A percentile compares a stretch with the other conserved stretches of the same genome.
Conservation (phyloP, 1,140 invertebrate genomes). For the Battus philenor region DNA sequence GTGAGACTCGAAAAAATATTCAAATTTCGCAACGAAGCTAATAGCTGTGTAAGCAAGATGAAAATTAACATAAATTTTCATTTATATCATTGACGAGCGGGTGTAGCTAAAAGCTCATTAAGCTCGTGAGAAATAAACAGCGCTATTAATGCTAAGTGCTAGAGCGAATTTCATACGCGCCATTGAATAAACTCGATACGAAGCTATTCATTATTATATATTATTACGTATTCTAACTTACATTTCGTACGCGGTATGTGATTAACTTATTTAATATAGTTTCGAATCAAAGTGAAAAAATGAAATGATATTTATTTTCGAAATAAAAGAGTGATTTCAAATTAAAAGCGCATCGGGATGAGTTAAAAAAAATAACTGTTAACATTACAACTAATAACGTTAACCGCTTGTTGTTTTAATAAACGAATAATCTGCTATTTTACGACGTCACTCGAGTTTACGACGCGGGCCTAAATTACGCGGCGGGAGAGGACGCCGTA, state of each 20-base stretch:
- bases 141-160: slow-evolving; percentile 4
- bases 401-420: slow-evolving; percentile 2
- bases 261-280: too few species aligned
- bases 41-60: slow-evolving; percentile 18
- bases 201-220: too few species aligned
- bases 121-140: slow-evolving; percentile 14
- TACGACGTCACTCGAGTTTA: slow-evolving; percentile 5
- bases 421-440: background rate
- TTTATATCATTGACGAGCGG: slow-evolving; percentile 17
- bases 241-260: too few species aligned
- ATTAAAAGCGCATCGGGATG: too few species aligned
- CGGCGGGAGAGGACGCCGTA: slow-evolving; percentile 39
- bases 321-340: too few species aligned
- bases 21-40: slow-evolving; percentile 1
- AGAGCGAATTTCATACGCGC: background rate
- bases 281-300: too few species aligned
- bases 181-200: too few species aligned
- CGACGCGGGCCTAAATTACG: slow-evolving; percentile 14
- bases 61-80: slow-evolving; percentile 27
- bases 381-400: too few species aligned
- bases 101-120: slow-evolving; percentile 9
- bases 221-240: too few species aligned
- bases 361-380: too few species aligned
- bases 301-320: too few species aligned
- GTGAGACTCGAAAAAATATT: slow-evolving; percentile 9